A percentile compares a stretch with the other conserved stretches of the same genome.
Conservation (phyloP, 1,140 invertebrate species). For the Semibalanus balanoides region DNA sequence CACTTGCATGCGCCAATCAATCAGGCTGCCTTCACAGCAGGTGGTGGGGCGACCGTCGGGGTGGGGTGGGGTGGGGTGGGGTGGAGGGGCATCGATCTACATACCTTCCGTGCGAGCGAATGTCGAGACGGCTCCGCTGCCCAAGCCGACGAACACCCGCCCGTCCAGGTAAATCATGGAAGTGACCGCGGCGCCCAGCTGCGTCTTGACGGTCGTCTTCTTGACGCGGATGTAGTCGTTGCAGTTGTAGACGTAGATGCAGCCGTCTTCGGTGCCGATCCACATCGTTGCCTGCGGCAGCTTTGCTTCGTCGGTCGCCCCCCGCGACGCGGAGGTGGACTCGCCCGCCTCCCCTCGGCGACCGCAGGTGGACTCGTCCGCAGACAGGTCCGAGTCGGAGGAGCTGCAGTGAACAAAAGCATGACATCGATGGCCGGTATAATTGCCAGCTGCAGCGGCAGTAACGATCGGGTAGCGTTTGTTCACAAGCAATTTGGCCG, state of each 20-base stretch:
- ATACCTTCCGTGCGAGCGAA: neutral
- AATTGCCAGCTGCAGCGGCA: too few species aligned
- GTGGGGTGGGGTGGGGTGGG: too few species aligned
- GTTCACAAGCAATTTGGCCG: too few species aligned
- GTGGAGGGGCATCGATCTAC: neutral
- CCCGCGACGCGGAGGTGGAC: neutral
- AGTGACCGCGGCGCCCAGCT: slow-evolving; percentile 69
- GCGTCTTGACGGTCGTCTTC: slow-evolving; percentile 83
- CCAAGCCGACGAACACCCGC: slow-evolving; percentile 79
- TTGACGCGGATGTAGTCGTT: slow-evolving; percentile 88
- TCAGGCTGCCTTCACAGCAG: neutral
- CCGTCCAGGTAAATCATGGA: slow-evolving; percentile 89
- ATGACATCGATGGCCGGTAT: neutral
- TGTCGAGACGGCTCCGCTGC: slow-evolving; percentile 64
- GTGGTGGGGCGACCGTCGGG: too few species aligned
- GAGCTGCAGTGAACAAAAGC: neutral
- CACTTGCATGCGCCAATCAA: neutral
- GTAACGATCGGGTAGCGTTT: too few species aligned
- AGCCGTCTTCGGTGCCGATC: slow-evolving; percentile 93
- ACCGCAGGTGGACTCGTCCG: neutral
- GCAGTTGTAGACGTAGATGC: slow-evolving; percentile 88
- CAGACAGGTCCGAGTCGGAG: neutral
- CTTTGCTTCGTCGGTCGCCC: neutral
- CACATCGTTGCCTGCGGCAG: slow-evolving; percentile 74
- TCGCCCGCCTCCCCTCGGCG: neutral